Evolutionary conservation across 2,797 vertebrate genomes (phyloP), one percentile per base, ranked within the genome.

Genomic region (Tinamus major): DNA sequence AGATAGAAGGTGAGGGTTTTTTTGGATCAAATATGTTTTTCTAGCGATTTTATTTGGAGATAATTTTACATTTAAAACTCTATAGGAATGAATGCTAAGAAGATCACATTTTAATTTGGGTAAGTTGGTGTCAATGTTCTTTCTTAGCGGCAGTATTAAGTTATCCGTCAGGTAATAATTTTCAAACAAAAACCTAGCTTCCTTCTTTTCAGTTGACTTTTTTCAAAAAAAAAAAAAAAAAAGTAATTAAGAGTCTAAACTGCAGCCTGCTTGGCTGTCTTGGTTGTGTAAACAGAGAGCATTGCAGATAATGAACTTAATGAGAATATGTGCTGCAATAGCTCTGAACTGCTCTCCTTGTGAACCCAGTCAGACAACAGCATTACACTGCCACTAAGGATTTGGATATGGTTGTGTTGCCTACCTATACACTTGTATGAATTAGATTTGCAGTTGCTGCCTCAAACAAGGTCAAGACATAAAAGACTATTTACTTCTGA

Each of bases 1-100:
- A 96, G 88, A 98, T 99, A 94, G 99, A 99, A 98, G 99, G 99
- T 99, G 95, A 94, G 64, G 79, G 41, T 31, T 79, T 72, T 37
- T 79, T 63, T 42, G 74, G 16, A 21, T 84, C 3, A 1, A 70
- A 16, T 87, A 12, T 56, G 58, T 83, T 89, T 87, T 91, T n/a
- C 15, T 65, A n/a, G 20, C 9, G 27, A 0, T 69, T 89, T 75
- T 49, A n/a, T 1, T 74, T 11, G 5, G 13, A 39, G 5, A 24
- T 21, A 41, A 1, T 67, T 17, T 79, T 85, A 41, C 4, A 2
- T 24, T 19, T 80, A 41, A 75, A 83, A 77, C 21, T 35, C 13
- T 31, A 56, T 56, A n/a, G 37, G 62, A 87, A 53, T 29, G 7
- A 62, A 4, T 44, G 33, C 20, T 83, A 78, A 27, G n/a, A 59